phyloP scores from a whole-genome alignment of 2,888 invertebrate genomes.

The Abscondita cerata region DNA sequence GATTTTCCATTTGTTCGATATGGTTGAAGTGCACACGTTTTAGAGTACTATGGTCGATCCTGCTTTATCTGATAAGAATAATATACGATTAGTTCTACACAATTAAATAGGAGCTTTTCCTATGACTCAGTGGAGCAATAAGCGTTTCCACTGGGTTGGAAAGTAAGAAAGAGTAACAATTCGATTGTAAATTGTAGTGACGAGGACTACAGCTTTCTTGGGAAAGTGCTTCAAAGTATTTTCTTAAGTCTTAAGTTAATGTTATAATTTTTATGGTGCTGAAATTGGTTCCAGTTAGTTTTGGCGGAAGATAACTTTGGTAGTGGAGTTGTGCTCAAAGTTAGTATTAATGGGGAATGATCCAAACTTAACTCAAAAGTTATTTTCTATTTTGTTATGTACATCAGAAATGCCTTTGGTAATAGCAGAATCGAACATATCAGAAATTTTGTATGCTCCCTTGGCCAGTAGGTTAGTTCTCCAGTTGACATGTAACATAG shows the following conservation, averaged over 20 bases:
- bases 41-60: too few relatives aligned
- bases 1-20: too few relatives aligned
- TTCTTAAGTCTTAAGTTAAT: too few relatives aligned
- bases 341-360: slow-evolving; percentile 3
- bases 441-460: background rate
- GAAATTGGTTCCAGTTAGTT: background rate
- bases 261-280: background rate
- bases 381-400: background rate
- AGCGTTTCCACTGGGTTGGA: too few relatives aligned
- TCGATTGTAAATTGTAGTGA: background rate
- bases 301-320: background rate
- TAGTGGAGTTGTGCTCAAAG: background rate
- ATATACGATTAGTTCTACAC: too few relatives aligned
- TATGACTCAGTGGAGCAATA: too few relatives aligned
- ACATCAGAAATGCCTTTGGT: background rate
- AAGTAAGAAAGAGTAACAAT: too few relatives aligned
- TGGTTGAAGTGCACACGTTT: too few relatives aligned
- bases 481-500: background rate
- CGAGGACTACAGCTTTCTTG: background rate
- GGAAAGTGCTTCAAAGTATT: background rate
- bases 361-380: background rate
- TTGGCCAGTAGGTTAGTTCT: slow-evolving; percentile 4
- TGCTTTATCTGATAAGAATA: too few relatives aligned
- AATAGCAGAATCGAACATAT: background rate
- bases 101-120: too few relatives aligned